phyloP scores from a whole-genome alignment of 92 coral and sea anemone genomes.

The Parazoanthus atlanticus region DNA sequence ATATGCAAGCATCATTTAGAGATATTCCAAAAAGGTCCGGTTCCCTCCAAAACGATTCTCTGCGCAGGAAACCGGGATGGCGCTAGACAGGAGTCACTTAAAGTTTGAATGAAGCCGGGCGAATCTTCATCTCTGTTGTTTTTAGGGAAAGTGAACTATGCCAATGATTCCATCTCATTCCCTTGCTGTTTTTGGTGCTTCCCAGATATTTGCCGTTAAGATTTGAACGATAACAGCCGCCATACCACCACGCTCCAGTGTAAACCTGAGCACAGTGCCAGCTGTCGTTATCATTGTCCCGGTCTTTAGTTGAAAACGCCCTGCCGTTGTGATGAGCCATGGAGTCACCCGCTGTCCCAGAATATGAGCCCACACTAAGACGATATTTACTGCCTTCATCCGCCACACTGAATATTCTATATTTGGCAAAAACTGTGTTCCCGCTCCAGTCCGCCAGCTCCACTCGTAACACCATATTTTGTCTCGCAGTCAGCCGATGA shows the following conservation, averaged over 20 bases:
- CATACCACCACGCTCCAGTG: background rate
- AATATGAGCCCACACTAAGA: slow-evolving; percentile 36
- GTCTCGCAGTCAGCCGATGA: slow-evolving; percentile 38
- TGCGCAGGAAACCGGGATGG: no score
- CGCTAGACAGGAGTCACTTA: background rate
- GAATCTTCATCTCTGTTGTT: background rate
- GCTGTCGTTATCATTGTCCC: slow-evolving; percentile 18
- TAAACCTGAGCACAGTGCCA: background rate
- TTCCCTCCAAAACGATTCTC: no score
- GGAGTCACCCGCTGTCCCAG: slow-evolving; percentile 46
- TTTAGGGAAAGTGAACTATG: background rate
- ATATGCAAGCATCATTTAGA: no score
- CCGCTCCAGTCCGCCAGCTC: slow-evolving; percentile 56
- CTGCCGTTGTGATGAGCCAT: slow-evolving; percentile 10
- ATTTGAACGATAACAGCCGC: background rate
- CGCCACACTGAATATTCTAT: slow-evolving; percentile 29
- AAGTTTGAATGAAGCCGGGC: background rate
- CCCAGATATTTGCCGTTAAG: background rate
- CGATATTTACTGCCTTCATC: slow-evolving; percentile 15
- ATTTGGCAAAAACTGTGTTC: slow-evolving; percentile 29
- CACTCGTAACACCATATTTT: slow-evolving; percentile 37
- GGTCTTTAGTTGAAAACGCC: slow-evolving; percentile 38
- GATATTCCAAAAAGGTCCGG: no score
- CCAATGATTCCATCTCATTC: background rate
- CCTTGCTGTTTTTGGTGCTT: background rate